phyloP scores from a whole-genome alignment of 2,113 vertebrate genomes.

The Haliaeetus leucogaster region DNA sequence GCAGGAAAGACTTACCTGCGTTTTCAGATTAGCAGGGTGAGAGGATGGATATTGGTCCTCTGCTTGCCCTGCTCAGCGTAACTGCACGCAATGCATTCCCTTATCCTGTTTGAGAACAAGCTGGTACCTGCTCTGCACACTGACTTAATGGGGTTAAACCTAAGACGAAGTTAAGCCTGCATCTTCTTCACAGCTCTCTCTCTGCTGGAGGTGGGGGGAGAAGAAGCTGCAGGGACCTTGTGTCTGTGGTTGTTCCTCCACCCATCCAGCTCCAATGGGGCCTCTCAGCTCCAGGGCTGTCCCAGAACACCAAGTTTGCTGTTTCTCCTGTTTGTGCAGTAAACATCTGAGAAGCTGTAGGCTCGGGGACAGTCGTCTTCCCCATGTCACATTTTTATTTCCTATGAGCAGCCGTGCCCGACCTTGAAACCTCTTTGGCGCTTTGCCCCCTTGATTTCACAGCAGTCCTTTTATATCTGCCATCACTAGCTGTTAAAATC shows the following conservation, averaged over 20 bases:
- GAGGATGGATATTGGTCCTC: neutral
- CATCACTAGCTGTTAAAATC: neutral
- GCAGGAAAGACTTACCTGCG: neutral
- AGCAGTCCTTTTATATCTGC: neutral
- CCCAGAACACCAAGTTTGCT: neutral
- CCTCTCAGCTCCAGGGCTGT: neutral
- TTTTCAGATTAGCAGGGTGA: neutral
- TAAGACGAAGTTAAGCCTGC: neutral
- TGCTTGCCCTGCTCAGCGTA: neutral
- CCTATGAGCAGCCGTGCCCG: fast-evolving
- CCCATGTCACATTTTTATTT: fast-evolving
- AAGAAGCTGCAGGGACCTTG: neutral
- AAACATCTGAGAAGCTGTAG: neutral
- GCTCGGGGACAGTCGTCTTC: neutral
- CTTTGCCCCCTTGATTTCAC: neutral
- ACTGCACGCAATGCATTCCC: fast-evolving
- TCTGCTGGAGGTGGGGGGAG: neutral
- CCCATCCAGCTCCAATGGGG: fast-evolving
- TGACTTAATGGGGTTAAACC: neutral
- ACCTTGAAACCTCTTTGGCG: neutral
- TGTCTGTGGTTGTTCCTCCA: neutral
- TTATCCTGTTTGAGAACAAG: neutral
- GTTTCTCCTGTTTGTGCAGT: neutral
- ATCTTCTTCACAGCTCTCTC: neutral
- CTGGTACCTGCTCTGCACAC: neutral